These are phyloP conservation scores for Sardina pilchardus DNA, from an alignment of 2,113 vertebrate species.

Conservation along the genomic window DNA sequence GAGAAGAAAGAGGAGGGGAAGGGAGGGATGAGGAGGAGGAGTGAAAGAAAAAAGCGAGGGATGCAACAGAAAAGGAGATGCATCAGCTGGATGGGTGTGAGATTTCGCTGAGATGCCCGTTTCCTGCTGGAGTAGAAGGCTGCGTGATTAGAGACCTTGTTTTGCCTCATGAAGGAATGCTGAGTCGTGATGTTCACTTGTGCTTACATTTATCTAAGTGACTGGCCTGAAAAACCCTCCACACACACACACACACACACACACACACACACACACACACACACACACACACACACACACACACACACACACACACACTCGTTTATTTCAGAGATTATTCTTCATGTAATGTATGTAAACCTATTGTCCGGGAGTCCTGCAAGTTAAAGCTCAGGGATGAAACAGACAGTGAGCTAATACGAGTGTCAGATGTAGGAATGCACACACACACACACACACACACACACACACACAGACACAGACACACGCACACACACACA, in stretches of 20 bases:
- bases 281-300: no score
- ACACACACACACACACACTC: not conserved
- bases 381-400: no score
- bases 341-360: no score
- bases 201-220: not conserved
- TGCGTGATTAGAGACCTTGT: not conserved
- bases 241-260: no score
- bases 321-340: not conserved
- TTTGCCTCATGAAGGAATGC: not conserved
- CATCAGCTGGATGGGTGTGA: not conserved
- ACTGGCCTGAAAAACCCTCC: not conserved
- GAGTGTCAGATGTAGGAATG: not conserved
- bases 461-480: not conserved
- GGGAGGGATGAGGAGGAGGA: not conserved
- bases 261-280: no score
- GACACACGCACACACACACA: not conserved
- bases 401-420: not conserved
- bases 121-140: not conserved
- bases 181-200: not conserved
- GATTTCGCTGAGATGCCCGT: not conserved
- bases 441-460: not conserved
- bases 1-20: not conserved
- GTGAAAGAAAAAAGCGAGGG: not conserved
- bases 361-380: no score
- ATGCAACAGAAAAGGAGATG: not conserved